A percentile compares a stretch with the other conserved stretches of the same genome.
These are phyloP conservation scores for Epizoanthus stellaris DNA, from an alignment of 92 coral and sea anemone species.

Conservation along the genomic window DNA sequence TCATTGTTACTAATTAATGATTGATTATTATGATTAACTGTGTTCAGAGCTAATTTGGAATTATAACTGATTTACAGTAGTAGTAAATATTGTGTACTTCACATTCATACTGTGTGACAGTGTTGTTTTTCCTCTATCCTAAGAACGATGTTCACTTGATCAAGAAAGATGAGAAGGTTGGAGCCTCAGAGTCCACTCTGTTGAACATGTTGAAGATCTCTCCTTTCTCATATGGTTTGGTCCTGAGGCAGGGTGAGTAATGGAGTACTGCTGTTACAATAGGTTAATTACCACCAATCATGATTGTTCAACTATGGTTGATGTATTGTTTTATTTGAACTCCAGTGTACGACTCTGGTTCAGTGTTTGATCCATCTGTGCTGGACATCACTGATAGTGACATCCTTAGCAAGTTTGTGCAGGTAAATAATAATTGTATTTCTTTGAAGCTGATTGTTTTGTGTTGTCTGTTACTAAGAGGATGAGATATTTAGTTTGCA, in stretches of 20 bases:
- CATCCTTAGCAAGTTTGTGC: constrained; percentile 72
- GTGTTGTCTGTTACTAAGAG: neutral
- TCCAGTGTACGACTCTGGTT: constrained; percentile 89
- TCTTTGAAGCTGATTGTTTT: neutral
- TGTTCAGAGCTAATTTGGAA: neutral
- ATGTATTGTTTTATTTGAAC: neutral
- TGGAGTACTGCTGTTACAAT: neutral
- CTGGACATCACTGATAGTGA: constrained; percentile 91
- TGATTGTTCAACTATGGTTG: too few species aligned
- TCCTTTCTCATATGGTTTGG: constrained; percentile 95
- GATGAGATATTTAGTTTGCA: too few species aligned
- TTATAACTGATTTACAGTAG: neutral
- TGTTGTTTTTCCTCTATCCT: neutral
- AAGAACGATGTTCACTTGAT: constrained; percentile 95
- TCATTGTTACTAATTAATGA: too few species aligned
- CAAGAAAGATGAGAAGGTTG: constrained; percentile 92
- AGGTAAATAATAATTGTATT: constrained; percentile 52
- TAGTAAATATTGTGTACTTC: too few species aligned
- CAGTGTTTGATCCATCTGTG: constrained; percentile 87
- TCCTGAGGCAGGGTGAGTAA: constrained; percentile 77
- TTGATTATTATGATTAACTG: too few species aligned
- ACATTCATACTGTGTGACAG: too few species aligned
- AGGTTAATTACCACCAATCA: neutral
- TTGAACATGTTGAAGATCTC: constrained; percentile 97
- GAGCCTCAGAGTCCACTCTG: constrained; percentile 97